phyloP scores from a whole-genome alignment of 2,113 vertebrate species.

The Cynopterus brachyotis region DNA sequence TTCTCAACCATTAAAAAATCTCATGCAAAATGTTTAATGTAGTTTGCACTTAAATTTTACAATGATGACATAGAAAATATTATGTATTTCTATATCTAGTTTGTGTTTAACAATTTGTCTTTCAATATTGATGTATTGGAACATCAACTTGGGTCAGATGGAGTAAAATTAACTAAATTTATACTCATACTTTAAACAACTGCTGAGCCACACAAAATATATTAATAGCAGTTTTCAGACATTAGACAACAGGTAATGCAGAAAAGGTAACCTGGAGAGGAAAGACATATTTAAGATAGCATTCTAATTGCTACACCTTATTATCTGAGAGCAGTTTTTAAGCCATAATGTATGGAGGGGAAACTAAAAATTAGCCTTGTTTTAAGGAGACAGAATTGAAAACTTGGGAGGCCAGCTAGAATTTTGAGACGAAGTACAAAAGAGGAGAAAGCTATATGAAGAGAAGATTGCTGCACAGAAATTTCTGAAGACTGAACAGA shows the following conservation, averaged over 20 bases:
- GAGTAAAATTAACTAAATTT: not conserved
- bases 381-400: not conserved
- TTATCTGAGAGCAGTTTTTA: not conserved
- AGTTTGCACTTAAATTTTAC: not conserved
- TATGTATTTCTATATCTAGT: not conserved
- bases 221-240: not conserved
- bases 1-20: not conserved
- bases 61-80: not conserved
- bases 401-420: not conserved
- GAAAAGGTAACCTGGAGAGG: not conserved
- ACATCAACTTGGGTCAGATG: not conserved
- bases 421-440: not conserved
- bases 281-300: not conserved
- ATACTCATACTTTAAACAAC: not conserved
- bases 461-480: not conserved
- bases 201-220: not conserved
- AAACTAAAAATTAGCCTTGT: not conserved
- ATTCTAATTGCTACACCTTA: fast-evolving
- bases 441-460: not conserved
- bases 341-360: not conserved
- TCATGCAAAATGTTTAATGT: not conserved
- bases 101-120: not conserved
- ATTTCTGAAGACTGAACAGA: not conserved
- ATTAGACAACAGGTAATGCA: not conserved
- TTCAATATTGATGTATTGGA: not conserved